Base-by-base conservation (phyloP, 2,888 invertebrate genomes). In the Ischnus inquisitorius region DNA sequence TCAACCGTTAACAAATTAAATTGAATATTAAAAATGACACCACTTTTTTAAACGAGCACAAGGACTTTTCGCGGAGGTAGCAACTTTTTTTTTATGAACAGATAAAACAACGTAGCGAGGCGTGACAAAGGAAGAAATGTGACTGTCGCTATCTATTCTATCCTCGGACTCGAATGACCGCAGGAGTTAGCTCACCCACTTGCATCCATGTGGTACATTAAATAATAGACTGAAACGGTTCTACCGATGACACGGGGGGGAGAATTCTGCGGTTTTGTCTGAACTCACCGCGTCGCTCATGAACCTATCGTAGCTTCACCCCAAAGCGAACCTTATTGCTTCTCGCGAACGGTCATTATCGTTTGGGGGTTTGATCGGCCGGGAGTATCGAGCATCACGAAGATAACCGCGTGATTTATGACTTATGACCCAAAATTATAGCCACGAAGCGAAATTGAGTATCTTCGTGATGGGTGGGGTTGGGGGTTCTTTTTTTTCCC, bases 391-490 rank as follows among this genome's bases (percentile, higher is more conserved):
- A 10, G 12, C n/a, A n/a, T 60, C 25, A 25, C 28, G 60, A 60
- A 22, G 22, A 6, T 3, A 28, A 14, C 22, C 12, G 14, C 12
- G 46, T 46, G n/a, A 28, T 60, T 60, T 60, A 60, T 60, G 60
- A 28, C 60, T n/a, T 14, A 60, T 60, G 60, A 25, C 25, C 28
- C 60, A 51, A 48, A 69, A 51, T 69, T 69, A 3, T 10, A 39
- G 8, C n/a, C 19, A 10, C 60, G 60, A 28, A 28, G n/a, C 0
- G 28, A 60, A 60, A 28, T 60, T 28, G 60, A 60, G 25, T 14
- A 25, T 22, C 5, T 25, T 60, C 60, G 28, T 14, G 60, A 60
- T n/a, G 41, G 28, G 19, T 46, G 46, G 28, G 4, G 28, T 12
- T 67, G 1, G 10, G n/a, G 68, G 28, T 41, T 41, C 41, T 43